Base-by-base conservation (phyloP, 2,888 invertebrate species). In the Falcaria lacertinaria region DNA sequence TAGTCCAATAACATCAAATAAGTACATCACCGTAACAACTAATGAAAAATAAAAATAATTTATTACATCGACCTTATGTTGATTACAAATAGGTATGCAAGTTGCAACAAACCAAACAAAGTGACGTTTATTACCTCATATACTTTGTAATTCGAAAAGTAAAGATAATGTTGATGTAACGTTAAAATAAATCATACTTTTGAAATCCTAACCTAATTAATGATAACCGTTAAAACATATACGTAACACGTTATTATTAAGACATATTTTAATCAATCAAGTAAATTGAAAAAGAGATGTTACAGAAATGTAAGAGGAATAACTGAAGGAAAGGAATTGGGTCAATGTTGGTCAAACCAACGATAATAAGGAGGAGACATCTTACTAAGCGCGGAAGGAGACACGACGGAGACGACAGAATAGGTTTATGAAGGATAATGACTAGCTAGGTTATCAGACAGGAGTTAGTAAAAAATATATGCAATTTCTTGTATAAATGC, bases 331-430 rank as follows among this genome's bases (percentile, higher is more conserved):
- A 37, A 44, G 54, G 54, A 65, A 60, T 58, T 58, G 56, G 59
- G 61, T 61, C 62, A 57, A 52, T 50, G 39, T 39, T 50, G 41
- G 44, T 52, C 47, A 46, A 52, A 50, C 47, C 52, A 42, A 45
- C 52, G 56, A 58, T 62, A 60, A 61, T 60, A 54, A 52, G 51
- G 45, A 43, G 42, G 45, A 50, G 56, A 60, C 55, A 54, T 51
- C 45, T 51, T 46, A 53, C 55, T 58, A 57, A 59, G 50, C 47
- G 48, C 41, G 41, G 42, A 41, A 22, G 15, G 25, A 37, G 43
- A 45, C 48, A 41, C 38, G 42, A 42, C 6, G 39, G 36, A 40
- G 41, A 16, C 48, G 39, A 47, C 13, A 22, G 14, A 37, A 50
- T 36, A 43, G 41, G 43, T 37, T 50, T 47, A 49, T 49, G 46